Evolutionary conservation across 1,140 invertebrate species (phyloP).

Genomic region (Drosophila albomicans): DNA sequence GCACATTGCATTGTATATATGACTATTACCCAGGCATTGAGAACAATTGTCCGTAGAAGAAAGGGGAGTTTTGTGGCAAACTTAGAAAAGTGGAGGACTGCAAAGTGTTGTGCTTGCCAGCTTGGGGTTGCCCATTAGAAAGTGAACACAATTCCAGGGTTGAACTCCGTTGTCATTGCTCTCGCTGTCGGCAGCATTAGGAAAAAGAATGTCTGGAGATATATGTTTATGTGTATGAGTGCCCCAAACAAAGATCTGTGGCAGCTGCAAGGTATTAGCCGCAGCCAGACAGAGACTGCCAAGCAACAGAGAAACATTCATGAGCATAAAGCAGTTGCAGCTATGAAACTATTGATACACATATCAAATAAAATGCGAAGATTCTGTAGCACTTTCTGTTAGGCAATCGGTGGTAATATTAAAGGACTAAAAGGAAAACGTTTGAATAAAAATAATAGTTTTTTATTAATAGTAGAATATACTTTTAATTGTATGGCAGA

Average conservation of each 20-base stretch:
- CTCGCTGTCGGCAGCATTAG: not conserved
- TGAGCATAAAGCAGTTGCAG: slow-evolving; percentile 14
- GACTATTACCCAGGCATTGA: slow-evolving; percentile 27
- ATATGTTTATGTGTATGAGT: not conserved
- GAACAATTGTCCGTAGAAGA: slow-evolving; percentile 50
- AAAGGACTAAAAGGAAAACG: no score
- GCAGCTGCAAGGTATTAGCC: slow-evolving; percentile 40
- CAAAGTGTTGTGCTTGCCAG: slow-evolving; percentile 36
- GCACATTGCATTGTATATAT: slow-evolving; percentile 36
- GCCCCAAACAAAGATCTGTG: slow-evolving; percentile 19
- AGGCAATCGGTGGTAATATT: not conserved
- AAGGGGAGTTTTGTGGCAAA: not conserved
- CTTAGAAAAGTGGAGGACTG: slow-evolving; percentile 19
- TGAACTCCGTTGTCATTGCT: slow-evolving; percentile 7
- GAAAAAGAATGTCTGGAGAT: not conserved
- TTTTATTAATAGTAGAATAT: no score
- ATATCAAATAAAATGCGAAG: not conserved
- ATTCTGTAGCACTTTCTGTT: not conserved
- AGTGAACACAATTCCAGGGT: slow-evolving; percentile 58
- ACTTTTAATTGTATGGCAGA: no score
- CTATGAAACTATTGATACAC: slow-evolving; percentile 28
- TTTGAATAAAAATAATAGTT: no score
- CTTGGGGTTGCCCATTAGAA: slow-evolving; percentile 57
- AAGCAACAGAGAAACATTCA: slow-evolving; percentile 11
- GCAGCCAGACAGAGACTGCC: slow-evolving; percentile 29